Evolutionary conservation across 2,888 invertebrate species (phyloP).

Genomic region (Branchinecta sandiegonensis): DNA sequence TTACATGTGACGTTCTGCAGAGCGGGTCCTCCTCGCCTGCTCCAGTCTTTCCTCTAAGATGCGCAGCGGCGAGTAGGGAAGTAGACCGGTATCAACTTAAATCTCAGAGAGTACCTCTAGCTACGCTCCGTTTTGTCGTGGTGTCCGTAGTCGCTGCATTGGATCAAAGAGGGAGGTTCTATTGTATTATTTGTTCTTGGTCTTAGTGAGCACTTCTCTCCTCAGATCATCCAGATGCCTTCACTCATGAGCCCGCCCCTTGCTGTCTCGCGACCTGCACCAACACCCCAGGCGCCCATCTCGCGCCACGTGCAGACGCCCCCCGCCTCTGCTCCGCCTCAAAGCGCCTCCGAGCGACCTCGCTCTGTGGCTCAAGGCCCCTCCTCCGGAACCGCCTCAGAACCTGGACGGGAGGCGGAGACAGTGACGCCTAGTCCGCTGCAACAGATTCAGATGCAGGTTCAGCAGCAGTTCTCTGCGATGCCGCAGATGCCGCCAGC

Average conservation of each 20-base stretch:
- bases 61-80: no score
- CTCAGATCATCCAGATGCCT: no score
- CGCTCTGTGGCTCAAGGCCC: background rate
- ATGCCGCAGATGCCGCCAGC: background rate
- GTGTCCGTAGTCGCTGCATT: no score
- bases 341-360: background rate
- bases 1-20: no score
- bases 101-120: no score
- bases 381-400: background rate
- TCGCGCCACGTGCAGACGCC: background rate
- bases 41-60: no score
- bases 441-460: constrained; percentile 10
- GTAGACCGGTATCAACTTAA: no score
- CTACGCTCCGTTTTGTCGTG: no score
- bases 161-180: no score
- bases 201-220: no score
- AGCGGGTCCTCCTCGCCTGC: no score
- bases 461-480: background rate
- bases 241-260: background rate
- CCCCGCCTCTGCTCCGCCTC: background rate
- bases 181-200: no score
- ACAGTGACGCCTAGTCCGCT: constrained; percentile 6
- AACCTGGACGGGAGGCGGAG: background rate
- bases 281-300: background rate
- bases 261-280: background rate